phyloP scores from a whole-genome alignment of 1,140 invertebrate genomes.

The Leptinotarsa lineolata region DNA sequence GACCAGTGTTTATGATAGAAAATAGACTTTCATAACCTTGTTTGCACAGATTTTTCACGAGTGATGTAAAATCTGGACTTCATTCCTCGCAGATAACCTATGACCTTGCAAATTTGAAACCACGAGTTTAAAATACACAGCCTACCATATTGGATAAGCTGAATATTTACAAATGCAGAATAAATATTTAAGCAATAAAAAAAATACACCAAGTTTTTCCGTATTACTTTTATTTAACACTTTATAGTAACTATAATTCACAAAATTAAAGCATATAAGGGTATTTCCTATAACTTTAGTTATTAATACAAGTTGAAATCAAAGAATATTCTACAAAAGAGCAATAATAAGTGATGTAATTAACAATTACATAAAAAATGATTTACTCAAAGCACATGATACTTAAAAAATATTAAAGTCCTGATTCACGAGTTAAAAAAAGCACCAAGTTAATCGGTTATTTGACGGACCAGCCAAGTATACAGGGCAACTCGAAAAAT shows the following conservation, averaged over 20 bases:
- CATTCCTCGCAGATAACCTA: too few species aligned
- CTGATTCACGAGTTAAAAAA: constrained; percentile 1
- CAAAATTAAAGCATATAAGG: constrained; percentile 32
- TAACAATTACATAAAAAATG: background rate
- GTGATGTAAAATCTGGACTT: too few species aligned
- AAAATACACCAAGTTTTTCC: background rate
- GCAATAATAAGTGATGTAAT: constrained; percentile 15
- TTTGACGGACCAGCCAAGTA: too few species aligned
- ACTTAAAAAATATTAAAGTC: background rate
- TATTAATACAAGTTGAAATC: constrained; percentile 17
- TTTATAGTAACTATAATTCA: constrained; percentile 29
- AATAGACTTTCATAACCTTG: too few species aligned
- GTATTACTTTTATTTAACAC: constrained; percentile 30
- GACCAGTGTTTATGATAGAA: too few species aligned
- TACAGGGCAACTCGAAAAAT: too few species aligned
- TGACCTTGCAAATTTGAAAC: too few species aligned
- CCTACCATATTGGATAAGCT: background rate
- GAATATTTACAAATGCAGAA: background rate
- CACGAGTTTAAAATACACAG: too few species aligned
- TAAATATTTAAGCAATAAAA: background rate
- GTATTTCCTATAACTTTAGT: constrained; percentile 25
- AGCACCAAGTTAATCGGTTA: background rate
- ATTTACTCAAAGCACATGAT: background rate
- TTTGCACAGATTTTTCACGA: too few species aligned
- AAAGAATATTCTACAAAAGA: constrained; percentile 23